Evolutionary conservation across 1,140 invertebrate genomes (phyloP).

Genomic region (Hycleus cichorii): DNA sequence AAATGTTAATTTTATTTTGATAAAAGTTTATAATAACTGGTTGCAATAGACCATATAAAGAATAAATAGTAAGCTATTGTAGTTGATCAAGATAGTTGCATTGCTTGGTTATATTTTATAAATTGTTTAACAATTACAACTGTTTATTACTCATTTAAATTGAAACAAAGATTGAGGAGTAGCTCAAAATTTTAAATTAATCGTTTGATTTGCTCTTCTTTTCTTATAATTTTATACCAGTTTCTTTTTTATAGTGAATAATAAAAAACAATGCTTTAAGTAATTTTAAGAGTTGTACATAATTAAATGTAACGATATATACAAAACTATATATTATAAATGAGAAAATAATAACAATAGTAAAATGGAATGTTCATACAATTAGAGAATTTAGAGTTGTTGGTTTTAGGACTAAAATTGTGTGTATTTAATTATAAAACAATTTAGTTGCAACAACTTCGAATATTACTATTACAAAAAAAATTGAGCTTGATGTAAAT

Average conservation of each 20-base stretch:
- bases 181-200: background rate
- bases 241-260: too few species aligned
- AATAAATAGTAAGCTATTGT: background rate
- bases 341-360: background rate
- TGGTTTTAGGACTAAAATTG: slow-evolving; percentile 19
- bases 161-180: background rate
- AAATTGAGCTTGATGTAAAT: slow-evolving; percentile 19
- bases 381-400: slow-evolving; percentile 12
- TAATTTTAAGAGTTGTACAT: slow-evolving; percentile 29
- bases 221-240: background rate
- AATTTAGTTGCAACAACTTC: slow-evolving; percentile 5
- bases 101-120: too few species aligned
- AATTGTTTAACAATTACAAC: too few species aligned
- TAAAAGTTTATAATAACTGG: slow-evolving; percentile 10
- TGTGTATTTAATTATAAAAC: background rate
- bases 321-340: background rate
- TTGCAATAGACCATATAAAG: slow-evolving; percentile 17
- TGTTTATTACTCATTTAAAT: too few species aligned
- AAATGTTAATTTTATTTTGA: slow-evolving; percentile 2
- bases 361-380: slow-evolving; percentile 24
- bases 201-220: background rate
- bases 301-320: slow-evolving; percentile 10
- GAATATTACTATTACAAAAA: slow-evolving; percentile 1
- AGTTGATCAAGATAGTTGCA: too few species aligned
- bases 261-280: slow-evolving; percentile 26